Base-by-base conservation (phyloP, 2,113 vertebrate genomes). In the Vulpes ferrilata region DNA sequence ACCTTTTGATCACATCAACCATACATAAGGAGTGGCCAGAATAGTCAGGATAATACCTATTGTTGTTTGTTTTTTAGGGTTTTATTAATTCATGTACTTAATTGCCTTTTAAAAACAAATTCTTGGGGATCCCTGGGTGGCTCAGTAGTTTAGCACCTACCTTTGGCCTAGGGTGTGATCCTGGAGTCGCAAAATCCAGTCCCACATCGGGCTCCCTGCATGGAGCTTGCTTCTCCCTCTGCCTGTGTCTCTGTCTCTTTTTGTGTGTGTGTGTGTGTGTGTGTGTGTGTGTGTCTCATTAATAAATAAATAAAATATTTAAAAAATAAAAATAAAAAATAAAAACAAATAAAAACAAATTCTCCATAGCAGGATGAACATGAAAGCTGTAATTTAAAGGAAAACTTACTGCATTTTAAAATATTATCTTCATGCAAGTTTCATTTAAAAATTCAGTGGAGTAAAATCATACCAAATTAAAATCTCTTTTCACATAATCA, bases 401-500 rank as follows among this genome's bases (percentile, higher is more conserved):
- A n/a, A 7, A 30, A 71, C 71, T 27, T 3, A 55, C 1, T 55
- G 2, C 13, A 35, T 35, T 94, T 93, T 32, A 84, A 94, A 71
- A 92, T 76, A 89, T 43, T 74, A 30, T 51, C 15, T 57, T 86
- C 8, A 65, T 90, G 65, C 80, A 87, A 87, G 13, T 65, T 88
- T 76, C 94, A 51, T 81, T 86, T 87, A 74, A 76, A 92, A 89
- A 71, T 43, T 12, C n/a, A 95, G 11, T 30, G 74, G 55, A 22
- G 64, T 5, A 19, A 93, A 89, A 88, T 80, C 23, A 95, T 60
- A 22, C n/a, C 59, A 55, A 73, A 25, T 35, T 38, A 71, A 79
- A 60, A 71, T 78, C 11, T 87, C 32, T 65, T 92, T 38, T 81
- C 27, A 92, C 9, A 65, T 64, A 80, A 73, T 27, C 30, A 74